Evolutionary conservation across 35 echinoderm and acorn worm genomes (phyloP).

Genomic region (Lytechinus pictus): DNA sequence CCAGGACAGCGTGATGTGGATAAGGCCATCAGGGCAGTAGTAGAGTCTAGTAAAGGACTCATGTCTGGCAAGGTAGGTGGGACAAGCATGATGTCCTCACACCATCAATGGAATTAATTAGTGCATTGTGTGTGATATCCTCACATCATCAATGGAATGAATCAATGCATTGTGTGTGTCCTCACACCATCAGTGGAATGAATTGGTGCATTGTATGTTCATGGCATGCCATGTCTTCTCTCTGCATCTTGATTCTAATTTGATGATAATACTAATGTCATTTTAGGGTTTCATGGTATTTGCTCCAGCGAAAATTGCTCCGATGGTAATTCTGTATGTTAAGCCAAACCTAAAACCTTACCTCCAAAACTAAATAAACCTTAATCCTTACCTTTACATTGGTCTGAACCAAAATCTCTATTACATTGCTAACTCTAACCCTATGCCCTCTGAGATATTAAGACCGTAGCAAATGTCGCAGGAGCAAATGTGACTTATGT

Average conservation of each 20-base stretch:
- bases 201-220: neutral
- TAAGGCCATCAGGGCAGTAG: conserved; percentile 85
- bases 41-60: conserved; percentile 90
- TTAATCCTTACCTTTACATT: too few relatives aligned
- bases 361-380: too few relatives aligned
- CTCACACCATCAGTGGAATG: neutral
- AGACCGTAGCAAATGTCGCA: too few relatives aligned
- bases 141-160: neutral
- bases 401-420: too few relatives aligned
- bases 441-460: too few relatives aligned
- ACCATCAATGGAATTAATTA: neutral
- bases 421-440: too few relatives aligned
- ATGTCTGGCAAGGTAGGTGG: conserved; percentile 87
- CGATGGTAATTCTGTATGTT: too few relatives aligned
- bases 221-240: neutral
- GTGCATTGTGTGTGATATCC: neutral
- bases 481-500: too few relatives aligned
- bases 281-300: too few relatives aligned
- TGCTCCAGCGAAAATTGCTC: too few relatives aligned
- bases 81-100: neutral
- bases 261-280: too few relatives aligned
- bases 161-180: neutral
- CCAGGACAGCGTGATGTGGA: conserved; percentile 97
- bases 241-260: neutral
- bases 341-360: too few relatives aligned